Evolutionary conservation across 2,113 vertebrate genomes (phyloP), one percentile per base, ranked within the genome.

Genomic region (Austrofundulus limnaeus): DNA sequence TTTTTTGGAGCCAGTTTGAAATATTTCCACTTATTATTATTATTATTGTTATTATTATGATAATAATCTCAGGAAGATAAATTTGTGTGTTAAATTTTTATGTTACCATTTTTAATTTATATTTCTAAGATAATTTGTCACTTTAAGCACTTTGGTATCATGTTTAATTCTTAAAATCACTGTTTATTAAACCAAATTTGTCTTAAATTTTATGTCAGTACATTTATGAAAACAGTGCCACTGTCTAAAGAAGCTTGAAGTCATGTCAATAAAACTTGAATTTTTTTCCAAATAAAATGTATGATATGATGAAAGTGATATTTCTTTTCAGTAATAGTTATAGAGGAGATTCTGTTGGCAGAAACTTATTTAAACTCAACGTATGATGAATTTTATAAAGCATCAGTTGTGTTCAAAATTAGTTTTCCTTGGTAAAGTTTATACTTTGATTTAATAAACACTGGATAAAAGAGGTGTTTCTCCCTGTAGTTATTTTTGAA

Each of bases 281-380:
- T 75, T 16, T 60, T n/a, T 25, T 72, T 64, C 23, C 24, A 66
- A 82, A 82, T 81, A 65, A 82, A 84, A 66, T 70, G 49, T 70
- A 73, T 80, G 79, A 80, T 59, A 20, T 23, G 39, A 20, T 31
- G 62, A 11, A 11, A 3, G 31, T 45, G 16, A 12, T 47, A 14
- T 66, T 24, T 43, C 10, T 2, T 1, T 53, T 48, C 38, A 58
- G 20, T 55, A 31, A 64, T 49, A 31, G 6, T 66, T 55, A 1
- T 70, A 24, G 10, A 24, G 66, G 6, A 46, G 38, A 25, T 61
- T 21, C 11, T 34, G 8, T 10, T 34, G 31, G 31, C 31, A 34
- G 31, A 1, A 34, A 47, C 50, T 67, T 16, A 52, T 67, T 52
- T 45, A 19, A 34, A 34, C 3, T 34, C 5, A 10, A 34, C 31